phyloP scores from a whole-genome alignment of 1,140 invertebrate genomes.

The Chrysoperla carnea region DNA sequence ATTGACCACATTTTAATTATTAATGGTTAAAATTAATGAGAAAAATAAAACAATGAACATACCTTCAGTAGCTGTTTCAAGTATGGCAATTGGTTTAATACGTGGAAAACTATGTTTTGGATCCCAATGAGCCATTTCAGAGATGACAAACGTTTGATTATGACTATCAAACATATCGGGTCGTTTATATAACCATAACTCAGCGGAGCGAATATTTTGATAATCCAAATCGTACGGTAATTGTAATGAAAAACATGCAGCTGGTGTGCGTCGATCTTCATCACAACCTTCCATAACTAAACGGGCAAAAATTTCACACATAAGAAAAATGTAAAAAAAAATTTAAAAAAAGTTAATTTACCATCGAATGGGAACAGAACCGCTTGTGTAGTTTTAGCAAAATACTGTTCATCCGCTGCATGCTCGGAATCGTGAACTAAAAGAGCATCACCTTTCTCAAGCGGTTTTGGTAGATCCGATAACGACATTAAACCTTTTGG shows the following conservation, averaged over 20 bases:
- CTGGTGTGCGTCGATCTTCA: slow-evolving; percentile 30
- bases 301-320: slow-evolving; percentile 2
- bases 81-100: slow-evolving; percentile 51
- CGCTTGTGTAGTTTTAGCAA: slow-evolving; percentile 60
- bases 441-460: slow-evolving; percentile 37
- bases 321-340: too few species aligned
- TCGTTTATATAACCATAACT: slow-evolving; percentile 64
- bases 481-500: slow-evolving; percentile 37
- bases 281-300: slow-evolving; percentile 18
- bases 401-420: slow-evolving; percentile 49
- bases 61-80: slow-evolving; percentile 47
- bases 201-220: slow-evolving; percentile 49
- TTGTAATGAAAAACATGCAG: slow-evolving; percentile 49
- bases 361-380: slow-evolving; percentile 59
- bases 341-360: too few species aligned
- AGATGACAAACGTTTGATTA: slow-evolving; percentile 60
- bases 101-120: slow-evolving; percentile 48
- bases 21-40: background rate
- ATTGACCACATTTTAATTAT: background rate
- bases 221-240: slow-evolving; percentile 47
- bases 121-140: slow-evolving; percentile 60
- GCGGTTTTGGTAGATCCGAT: slow-evolving; percentile 43
- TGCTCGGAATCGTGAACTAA: slow-evolving; percentile 23
- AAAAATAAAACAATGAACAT: slow-evolving; percentile 8
- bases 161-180: slow-evolving; percentile 30